Percentiles rank a stretch among this genome's conserved stretches.
phyloP scores from a whole-genome alignment of 1,140 invertebrate species.

The Geopemphigus sp. region DNA sequence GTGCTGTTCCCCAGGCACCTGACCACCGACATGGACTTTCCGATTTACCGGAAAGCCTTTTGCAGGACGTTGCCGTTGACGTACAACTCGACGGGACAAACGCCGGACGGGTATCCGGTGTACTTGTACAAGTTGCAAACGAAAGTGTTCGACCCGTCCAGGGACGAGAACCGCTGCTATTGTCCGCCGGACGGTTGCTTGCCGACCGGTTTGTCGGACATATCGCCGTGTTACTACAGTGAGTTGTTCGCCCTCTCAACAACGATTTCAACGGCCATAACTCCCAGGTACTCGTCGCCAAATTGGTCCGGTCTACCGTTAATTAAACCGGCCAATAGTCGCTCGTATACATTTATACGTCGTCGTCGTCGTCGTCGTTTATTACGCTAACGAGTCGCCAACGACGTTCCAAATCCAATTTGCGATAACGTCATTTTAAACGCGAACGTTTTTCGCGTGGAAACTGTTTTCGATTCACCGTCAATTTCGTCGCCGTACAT shows the following conservation, averaged over 20 bases:
- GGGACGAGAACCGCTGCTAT: slow-evolving; percentile 65
- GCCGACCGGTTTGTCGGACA: slow-evolving; percentile 64
- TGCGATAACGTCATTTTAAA: too few species aligned
- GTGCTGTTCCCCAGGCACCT: slow-evolving; percentile 62
- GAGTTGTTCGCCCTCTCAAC: slow-evolving; percentile 54
- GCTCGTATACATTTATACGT: too few species aligned
- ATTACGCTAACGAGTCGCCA: too few species aligned
- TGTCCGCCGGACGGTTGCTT: slow-evolving; percentile 60
- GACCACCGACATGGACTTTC: slow-evolving; percentile 59
- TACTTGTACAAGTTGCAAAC: slow-evolving; percentile 59
- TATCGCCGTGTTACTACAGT: slow-evolving; percentile 74
- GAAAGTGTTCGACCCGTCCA: slow-evolving; percentile 61
- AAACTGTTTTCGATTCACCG: too few species aligned
- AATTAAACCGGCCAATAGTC: too few species aligned
- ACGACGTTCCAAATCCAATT: too few species aligned
- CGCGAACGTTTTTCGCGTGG: too few species aligned
- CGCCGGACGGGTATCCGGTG: slow-evolving; percentile 56
- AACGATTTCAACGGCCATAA: too few species aligned
- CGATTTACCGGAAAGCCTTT: slow-evolving; percentile 67
- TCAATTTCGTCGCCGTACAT: too few species aligned
- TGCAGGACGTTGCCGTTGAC: slow-evolving; percentile 64
- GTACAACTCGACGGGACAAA: slow-evolving; percentile 56
- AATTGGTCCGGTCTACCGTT: too few species aligned
- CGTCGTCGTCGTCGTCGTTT: too few species aligned
- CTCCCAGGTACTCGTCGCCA: too few species aligned